Percentiles rank a stretch among this genome's conserved stretches.
Conservation (phyloP, 2,888 invertebrate genomes). For the Chrysolina americana region DNA sequence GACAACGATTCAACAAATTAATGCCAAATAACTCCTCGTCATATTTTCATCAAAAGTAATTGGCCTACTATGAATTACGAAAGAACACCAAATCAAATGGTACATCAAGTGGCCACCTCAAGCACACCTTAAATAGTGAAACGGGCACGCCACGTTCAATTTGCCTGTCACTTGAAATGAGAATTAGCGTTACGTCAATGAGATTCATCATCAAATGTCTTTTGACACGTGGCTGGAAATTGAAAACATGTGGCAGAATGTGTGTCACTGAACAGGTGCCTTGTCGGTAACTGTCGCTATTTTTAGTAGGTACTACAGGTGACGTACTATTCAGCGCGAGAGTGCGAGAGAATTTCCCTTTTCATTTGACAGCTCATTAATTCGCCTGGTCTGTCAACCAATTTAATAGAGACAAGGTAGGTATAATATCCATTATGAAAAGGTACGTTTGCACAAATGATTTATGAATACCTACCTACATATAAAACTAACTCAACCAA, state of each 20-base stretch:
- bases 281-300: slow-evolving; percentile 13
- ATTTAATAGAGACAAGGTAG: not conserved
- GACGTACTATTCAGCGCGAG: slow-evolving; percentile 5
- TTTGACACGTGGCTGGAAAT: slow-evolving; percentile 26
- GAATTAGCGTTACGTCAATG: not conserved
- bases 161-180: slow-evolving; percentile 5
- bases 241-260: slow-evolving; percentile 17
- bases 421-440: not conserved
- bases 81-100: not conserved
- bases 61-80: not conserved
- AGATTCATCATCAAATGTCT: slow-evolving; percentile 3
- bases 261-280: slow-evolving; percentile 25
- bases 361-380: slow-evolving; percentile 9
- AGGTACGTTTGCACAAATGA: not conserved
- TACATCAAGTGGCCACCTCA: slow-evolving; percentile 7
- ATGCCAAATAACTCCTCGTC: not conserved
- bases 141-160: slow-evolving; percentile 11
- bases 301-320: slow-evolving; percentile 18
- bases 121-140: slow-evolving; percentile 9
- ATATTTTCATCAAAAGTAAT: not conserved
- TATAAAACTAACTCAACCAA: no score
- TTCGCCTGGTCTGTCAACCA: not conserved
- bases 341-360: not conserved
- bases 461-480: no score
- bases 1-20: no score